phyloP scores from a whole-genome alignment of 1,140 invertebrate species.

The Drosophila novamexicana region DNA sequence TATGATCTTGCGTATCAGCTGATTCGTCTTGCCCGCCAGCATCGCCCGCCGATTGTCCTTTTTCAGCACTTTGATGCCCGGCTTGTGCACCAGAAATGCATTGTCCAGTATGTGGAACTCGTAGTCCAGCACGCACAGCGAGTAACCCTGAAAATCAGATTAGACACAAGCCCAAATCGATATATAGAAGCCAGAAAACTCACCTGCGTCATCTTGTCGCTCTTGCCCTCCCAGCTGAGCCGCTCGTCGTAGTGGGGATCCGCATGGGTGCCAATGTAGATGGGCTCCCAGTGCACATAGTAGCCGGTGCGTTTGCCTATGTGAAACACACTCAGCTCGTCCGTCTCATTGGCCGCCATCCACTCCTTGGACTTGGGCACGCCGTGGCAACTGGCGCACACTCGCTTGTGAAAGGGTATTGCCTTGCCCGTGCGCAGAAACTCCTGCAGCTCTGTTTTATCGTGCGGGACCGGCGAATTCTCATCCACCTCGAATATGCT shows the following conservation, averaged over 20 bases:
- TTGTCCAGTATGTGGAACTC: slow-evolving; percentile 96
- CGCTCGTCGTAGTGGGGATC: slow-evolving; percentile 95
- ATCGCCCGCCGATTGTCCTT: slow-evolving; percentile 90
- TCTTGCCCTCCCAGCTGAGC: slow-evolving; percentile 95
- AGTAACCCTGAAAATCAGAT: slow-evolving; percentile 89
- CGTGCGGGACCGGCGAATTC: slow-evolving; percentile 87
- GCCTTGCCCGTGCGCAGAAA: slow-evolving; percentile 91
- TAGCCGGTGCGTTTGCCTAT: slow-evolving; percentile 92
- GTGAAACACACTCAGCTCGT: slow-evolving; percentile 91
- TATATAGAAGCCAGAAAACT: slow-evolving; percentile 10
- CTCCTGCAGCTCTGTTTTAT: slow-evolving; percentile 90
- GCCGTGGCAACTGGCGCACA: slow-evolving; percentile 94
- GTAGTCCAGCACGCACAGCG: slow-evolving; percentile 93
- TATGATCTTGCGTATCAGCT: slow-evolving; percentile 92
- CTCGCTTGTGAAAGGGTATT: slow-evolving; percentile 95
- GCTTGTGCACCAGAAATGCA: slow-evolving; percentile 94
- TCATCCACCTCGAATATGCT: slow-evolving; percentile 83
- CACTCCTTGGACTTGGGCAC: slow-evolving; percentile 94
- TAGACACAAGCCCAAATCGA: not conserved
- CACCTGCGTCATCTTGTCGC: slow-evolving; percentile 97
- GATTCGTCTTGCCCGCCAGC: slow-evolving; percentile 91
- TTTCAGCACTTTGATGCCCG: slow-evolving; percentile 92
- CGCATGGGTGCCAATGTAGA: slow-evolving; percentile 93
- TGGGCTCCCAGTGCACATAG: slow-evolving; percentile 95
- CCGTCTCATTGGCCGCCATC: slow-evolving; percentile 89